Base-by-base conservation (phyloP, 2,113 vertebrate genomes). In the Dolichotis patagonum region DNA sequence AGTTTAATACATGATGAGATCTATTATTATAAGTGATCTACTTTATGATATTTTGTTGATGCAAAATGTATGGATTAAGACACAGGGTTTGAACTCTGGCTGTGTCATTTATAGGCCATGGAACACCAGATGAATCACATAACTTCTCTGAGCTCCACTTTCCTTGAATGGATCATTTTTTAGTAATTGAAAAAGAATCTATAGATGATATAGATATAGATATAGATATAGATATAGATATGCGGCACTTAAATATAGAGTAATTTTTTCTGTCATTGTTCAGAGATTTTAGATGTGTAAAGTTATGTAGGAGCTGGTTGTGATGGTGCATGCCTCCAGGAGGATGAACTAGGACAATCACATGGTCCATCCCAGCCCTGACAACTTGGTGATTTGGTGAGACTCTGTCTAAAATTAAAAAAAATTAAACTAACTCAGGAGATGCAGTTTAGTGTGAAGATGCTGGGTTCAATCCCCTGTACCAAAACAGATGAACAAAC, bases 241-340 rank as follows among this genome's bases (percentile, higher is more conserved):
- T 26, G 7, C 46, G 46, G 87, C 11, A 94, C 24, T 82, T 82
- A 92, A 85, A 89, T 83, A 97, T 56, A 60, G 26, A 81, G 20
- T 73, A 81, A 85, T 89, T 30, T 71, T 96, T 89, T 82, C 7
- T 13, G 46, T 85, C 28, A 20, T 95, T 78, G 30, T 94, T 86
- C 71, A 86, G 85, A 97, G 58, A 97, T 71, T 90, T 92, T 84
- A 95, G 75, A 63, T 65, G 52, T 95, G 52, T 90, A 87, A 90
- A n/a, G 24, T 11, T 43, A 26, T 75, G 9, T 46, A n/a, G 22
- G 41, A 43, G 24, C 38, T 43, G 71, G 71, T 46, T 75, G 41
- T 46, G 24, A 28, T 43, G 12, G 41, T 43, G 24, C 73, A 14
- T 75, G 24, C 24, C 41, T 26, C 73, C 46, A 24, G 41, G 73